Base-by-base conservation (phyloP, 2,797 vertebrate species). In the Enteromius radiatus region DNA sequence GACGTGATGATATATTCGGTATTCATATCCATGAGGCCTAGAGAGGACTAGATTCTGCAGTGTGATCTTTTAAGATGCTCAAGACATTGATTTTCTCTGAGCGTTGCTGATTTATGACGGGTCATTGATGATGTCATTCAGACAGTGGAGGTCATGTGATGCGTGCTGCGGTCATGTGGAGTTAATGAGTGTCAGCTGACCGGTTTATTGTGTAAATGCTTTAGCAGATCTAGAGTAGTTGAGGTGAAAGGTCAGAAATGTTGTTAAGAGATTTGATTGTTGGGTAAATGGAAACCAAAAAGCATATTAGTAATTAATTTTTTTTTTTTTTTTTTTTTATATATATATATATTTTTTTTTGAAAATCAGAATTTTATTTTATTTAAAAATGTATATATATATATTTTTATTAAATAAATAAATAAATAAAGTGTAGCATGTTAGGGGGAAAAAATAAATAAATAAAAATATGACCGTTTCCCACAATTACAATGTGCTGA, bases 181-280 rank as follows among this genome's bases (percentile, higher is more conserved):
- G n/a, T 59, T 59, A 26, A 75, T 54, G 5, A 21, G 23, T 19
- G 23, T 45, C 38, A 64, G 36, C 49, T 70, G 49, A 69, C 47
- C 63, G 26, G 21, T 17, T 78, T 4, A 17, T 47, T 36, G 23
- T 19, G 4, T 12, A 26, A 43, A 54, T 43, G 33, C 49, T 10
- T 5, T 14, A 52, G 8, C 31, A 6, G 52, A 68, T 38, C 31
- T 78, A 14, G 26, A 28, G 43, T 26, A 69, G 59, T 59, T 68
- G 36, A 8, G 49, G 65, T 59, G n/a, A 69, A 80, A 59, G 23
- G 49, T 80, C 17, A 54, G 59, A 47, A 43, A 47, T 6, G 26
- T 3, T 17, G 6, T 71, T 49, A 31, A 61, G 21, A 19, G 23
- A 26, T 67, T 33, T 23, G 11, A 33, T 47, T 61, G 47, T 68